These are phyloP conservation scores for Nerophis lumbriciformis DNA, from an alignment of 2,113 vertebrate species.

Conservation along the genomic window DNA sequence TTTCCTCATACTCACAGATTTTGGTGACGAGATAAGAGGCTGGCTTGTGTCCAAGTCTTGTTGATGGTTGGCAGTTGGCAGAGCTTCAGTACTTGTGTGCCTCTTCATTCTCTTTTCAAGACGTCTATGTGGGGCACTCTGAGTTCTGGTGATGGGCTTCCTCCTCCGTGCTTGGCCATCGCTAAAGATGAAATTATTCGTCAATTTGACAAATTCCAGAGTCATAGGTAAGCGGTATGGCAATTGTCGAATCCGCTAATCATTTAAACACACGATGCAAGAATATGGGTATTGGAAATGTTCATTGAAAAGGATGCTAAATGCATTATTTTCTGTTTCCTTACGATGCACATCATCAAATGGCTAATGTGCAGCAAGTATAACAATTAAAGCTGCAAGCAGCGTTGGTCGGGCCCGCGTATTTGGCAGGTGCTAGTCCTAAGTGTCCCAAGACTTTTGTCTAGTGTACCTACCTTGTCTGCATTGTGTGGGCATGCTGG, in stretches of 20 bases:
- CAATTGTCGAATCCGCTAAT: neutral
- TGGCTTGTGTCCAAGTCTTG: constrained; percentile 22
- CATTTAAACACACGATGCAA: neutral
- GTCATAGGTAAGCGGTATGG: neutral
- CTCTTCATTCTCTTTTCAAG: constrained; percentile 56
- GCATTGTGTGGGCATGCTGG: too few species aligned
- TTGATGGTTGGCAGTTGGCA: constrained; percentile 16
- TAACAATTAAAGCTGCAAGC: too few species aligned
- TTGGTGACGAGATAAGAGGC: constrained; percentile 49
- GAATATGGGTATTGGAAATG: neutral
- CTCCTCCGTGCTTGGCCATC: constrained; percentile 25
- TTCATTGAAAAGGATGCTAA: neutral
- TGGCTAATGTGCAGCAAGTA: too few species aligned
- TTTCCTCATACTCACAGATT: constrained; percentile 51
- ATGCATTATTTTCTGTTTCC: neutral
- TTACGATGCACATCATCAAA: too few species aligned
- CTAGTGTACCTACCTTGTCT: too few species aligned
- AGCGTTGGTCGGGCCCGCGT: too few species aligned
- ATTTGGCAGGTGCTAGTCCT: too few species aligned
- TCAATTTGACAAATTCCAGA: neutral
- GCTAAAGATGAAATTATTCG: constrained; percentile 3
- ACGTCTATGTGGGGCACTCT: constrained; percentile 79
- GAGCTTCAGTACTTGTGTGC: constrained; percentile 52
- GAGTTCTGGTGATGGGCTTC: constrained; percentile 76
- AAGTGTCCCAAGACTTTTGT: too few species aligned